A percentile compares a stretch with the other conserved stretches of the same genome.
Conservation (phyloP, 2,113 vertebrate species). For the Tachycineta bicolor region DNA sequence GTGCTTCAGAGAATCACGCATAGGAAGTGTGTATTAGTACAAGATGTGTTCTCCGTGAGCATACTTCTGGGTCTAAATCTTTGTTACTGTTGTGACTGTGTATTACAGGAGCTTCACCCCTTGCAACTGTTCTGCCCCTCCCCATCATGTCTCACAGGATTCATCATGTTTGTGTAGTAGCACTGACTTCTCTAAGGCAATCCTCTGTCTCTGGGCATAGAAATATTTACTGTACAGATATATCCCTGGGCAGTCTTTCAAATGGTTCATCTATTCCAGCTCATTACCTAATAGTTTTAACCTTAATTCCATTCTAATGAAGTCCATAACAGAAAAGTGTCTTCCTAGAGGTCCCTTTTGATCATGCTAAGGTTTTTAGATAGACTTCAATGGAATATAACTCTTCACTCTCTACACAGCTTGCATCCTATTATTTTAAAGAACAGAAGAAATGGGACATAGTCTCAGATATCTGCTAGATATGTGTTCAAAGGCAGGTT, state of each 20-base stretch:
- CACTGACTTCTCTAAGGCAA: background rate
- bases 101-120: background rate
- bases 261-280: background rate
- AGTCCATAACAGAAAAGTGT: background rate
- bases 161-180: background rate
- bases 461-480: background rate
- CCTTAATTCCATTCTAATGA: background rate
- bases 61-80: background rate
- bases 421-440: background rate
- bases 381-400: background rate
- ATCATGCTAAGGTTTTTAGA: background rate
- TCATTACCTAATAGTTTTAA: background rate
- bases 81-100: background rate
- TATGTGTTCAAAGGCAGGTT: background rate
- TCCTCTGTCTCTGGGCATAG: background rate
- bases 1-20: background rate
- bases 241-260: background rate
- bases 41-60: background rate
- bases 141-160: background rate
- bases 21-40: background rate
- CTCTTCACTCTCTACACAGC: background rate
- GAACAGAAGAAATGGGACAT: background rate
- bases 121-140: background rate
- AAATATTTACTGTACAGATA: background rate
- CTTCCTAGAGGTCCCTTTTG: background rate